Evolutionary conservation across 2,888 invertebrate genomes (phyloP), one percentile per base, ranked within the genome.

Genomic region (Dioctria linearis): DNA sequence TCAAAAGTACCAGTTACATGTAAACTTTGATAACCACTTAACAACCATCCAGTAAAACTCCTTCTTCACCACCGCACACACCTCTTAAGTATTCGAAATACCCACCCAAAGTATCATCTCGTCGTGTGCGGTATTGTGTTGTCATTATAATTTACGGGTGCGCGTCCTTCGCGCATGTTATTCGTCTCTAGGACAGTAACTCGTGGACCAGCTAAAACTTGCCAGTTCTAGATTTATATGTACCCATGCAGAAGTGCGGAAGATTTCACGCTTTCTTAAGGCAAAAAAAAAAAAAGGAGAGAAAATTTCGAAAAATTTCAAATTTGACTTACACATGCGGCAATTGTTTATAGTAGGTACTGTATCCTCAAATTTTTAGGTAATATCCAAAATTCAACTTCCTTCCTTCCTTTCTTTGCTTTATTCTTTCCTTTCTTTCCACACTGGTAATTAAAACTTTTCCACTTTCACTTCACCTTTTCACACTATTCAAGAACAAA

Each of bases 391-490:
- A 37, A 25, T 25, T 25, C 40, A 42, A 46, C 67, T 46, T 67
- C 67, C 67, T 46, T 25, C 25, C 25, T 25, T 25, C 25, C 25
- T 25, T 25, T 25, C 25, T 25, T 25, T 25, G 25, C 0, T 25
- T 25, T 25, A 25, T 25, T 25, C 25, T 25, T 25, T 25, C 25
- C 25, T 25, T 25, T 25, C 25, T 25, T 25, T 25, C 0, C 13
- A 46, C 57, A 57, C 57, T 57, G 51, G 51, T 11, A 43, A 46
- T 67, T 67, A 67, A 43, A 46, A 46, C 40, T 71, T 37, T 71
- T 71, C 37, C 71, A 71, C 71, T 71, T 54, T 71, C 71, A 71
- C 71, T 71, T 54, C 54, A 71, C 37, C 49, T 71, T 71, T 54
- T 69, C 37, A 59, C 59, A 63, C 63, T 39, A 13, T 13, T 46